phyloP scores from a whole-genome alignment of 2,888 invertebrate genomes.

The Mycalesis mineus region DNA sequence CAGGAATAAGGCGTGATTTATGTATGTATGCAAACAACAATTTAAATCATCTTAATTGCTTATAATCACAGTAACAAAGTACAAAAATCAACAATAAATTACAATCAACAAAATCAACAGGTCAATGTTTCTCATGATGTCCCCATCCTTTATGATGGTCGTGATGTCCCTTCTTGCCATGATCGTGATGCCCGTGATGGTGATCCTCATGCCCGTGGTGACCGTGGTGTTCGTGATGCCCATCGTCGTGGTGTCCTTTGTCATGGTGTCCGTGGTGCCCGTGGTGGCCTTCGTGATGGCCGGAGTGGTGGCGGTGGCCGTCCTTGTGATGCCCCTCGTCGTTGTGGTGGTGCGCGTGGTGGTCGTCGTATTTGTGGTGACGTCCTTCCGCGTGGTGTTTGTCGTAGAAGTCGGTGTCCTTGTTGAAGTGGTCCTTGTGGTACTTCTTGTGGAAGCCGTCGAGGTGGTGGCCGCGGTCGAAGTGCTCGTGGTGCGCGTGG shows the following conservation, averaged over 20 bases:
- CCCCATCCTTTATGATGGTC: constrained; percentile 86
- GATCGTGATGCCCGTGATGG: constrained; percentile 84
- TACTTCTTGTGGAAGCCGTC: constrained; percentile 76
- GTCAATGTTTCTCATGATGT: constrained; percentile 69
- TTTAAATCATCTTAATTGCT: not conserved
- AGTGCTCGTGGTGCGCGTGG: constrained; percentile 3
- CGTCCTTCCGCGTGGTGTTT: constrained; percentile 91
- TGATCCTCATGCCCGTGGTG: constrained; percentile 87
- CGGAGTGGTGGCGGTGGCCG: constrained; percentile 87
- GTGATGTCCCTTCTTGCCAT: constrained; percentile 87
- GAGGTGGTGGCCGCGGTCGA: constrained; percentile 1
- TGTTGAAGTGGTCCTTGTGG: constrained; percentile 91
- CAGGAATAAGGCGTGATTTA: too few species aligned
- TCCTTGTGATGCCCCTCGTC: constrained; percentile 89
- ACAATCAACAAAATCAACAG: constrained; percentile 29
- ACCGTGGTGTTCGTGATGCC: constrained; percentile 88
- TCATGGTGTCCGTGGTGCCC: constrained; percentile 88
- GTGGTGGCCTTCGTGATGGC: constrained; percentile 86
- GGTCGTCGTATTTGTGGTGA: constrained; percentile 88
- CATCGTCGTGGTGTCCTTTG: constrained; percentile 88
- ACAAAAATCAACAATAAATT: constrained; percentile 27
- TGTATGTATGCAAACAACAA: not conserved
- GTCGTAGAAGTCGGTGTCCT: constrained; percentile 92
- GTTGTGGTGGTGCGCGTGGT: constrained; percentile 84
- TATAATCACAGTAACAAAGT: constrained; percentile 23